Percentiles rank a stretch among this genome's conserved stretches.
Conservation (phyloP, 2,113 vertebrate species). For the Neogobius melanostomus region DNA sequence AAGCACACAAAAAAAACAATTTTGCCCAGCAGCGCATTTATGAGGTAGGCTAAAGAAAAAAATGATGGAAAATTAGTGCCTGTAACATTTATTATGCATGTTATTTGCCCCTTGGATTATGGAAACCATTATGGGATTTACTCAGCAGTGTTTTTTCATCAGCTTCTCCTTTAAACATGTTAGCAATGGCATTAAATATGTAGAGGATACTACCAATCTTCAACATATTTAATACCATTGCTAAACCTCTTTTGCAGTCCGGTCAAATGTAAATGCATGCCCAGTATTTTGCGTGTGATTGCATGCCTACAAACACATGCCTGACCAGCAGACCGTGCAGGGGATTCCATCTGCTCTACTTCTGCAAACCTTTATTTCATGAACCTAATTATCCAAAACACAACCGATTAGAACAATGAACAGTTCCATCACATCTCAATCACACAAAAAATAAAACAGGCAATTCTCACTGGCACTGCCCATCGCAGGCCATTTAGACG, state of each 20-base stretch:
- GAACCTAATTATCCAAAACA: slow-evolving; percentile 6
- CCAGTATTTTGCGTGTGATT: not conserved
- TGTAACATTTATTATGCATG: too few relatives aligned
- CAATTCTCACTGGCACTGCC: slow-evolving; percentile 43
- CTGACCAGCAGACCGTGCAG: slow-evolving; percentile 3
- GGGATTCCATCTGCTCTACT: slow-evolving; percentile 1
- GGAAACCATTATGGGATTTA: too few relatives aligned
- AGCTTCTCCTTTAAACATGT: too few relatives aligned
- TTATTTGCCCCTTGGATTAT: too few relatives aligned
- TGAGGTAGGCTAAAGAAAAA: too few relatives aligned
- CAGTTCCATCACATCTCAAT: slow-evolving; percentile 1
- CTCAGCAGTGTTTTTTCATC: too few relatives aligned
- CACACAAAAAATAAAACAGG: slow-evolving; percentile 14
- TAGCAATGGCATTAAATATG: too few relatives aligned
- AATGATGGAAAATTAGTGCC: too few relatives aligned
- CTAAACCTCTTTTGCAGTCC: not conserved
- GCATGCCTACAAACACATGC: not conserved
- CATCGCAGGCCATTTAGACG: slow-evolving; percentile 39
- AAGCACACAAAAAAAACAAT: too few relatives aligned
- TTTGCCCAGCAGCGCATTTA: too few relatives aligned
- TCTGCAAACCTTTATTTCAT: not conserved
- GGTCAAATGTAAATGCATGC: not conserved
- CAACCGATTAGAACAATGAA: slow-evolving; percentile 1
- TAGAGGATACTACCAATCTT: too few relatives aligned
- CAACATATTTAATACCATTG: too few relatives aligned